Evolutionary conservation across 2,888 invertebrate genomes (phyloP), one percentile per base, ranked within the genome.

Genomic region (Eupithecia exiguata): DNA sequence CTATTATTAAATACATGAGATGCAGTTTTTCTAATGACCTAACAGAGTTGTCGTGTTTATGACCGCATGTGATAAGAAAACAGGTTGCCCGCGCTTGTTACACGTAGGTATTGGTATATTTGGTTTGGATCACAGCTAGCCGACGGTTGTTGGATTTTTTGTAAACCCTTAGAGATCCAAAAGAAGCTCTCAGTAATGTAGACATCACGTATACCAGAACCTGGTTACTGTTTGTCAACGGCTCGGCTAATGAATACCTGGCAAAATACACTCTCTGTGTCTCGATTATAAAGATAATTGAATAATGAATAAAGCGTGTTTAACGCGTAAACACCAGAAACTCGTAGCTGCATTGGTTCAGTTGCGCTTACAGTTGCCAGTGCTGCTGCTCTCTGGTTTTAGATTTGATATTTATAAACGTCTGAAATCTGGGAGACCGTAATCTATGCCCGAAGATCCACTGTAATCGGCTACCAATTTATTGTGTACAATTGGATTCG

Each of bases 1-100:
- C 87, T 86, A 88, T 91, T 92, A 93, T 94, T 94, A 92, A 92
- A 92, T 91, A 91, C 92, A 86, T 93, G 93, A 94, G 88, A 92
- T 93, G 94, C 93, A 92, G 86, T 92, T 94, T 93, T 92, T 89
- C 86, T 91, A 91, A 92, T 90, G 90, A 89, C 86, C 82, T 70
- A 74, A 77, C 79, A 69, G 74, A 78, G 79, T 80, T 83, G 81
- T 83, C 83, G 82, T 80, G 78, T 75, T 77, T 71, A 53, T 36
- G 53, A n/a, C 35, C 25, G 14, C 36, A 63, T 58, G 72, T 63
- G 68, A 43, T 36, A 5, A 58, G 7, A n/a, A 75, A 75, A 16
- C 69, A n/a, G 69, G 36, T 2, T 43, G n/a, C 21, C 18, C 9
- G 30, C n/a, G 38, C 67, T 58, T 18, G 35, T 71, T 25, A 30